Percentiles rank a stretch among this genome's conserved stretches.
Conservation (phyloP, 2,113 vertebrate genomes). For the Myocastor coypus region DNA sequence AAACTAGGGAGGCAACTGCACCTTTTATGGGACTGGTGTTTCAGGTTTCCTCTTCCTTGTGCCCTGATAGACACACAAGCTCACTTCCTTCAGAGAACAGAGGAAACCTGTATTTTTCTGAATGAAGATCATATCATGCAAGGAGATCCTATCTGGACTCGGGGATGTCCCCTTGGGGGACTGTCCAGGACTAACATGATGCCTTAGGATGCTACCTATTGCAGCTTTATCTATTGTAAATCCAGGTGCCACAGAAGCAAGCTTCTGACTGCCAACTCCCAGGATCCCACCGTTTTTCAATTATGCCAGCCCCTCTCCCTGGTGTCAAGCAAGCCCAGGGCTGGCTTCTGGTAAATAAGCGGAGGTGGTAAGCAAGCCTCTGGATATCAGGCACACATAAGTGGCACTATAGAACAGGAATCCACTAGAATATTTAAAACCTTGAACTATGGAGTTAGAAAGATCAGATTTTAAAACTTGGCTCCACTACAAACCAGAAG, state of each 20-base stretch:
- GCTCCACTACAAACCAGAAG: background rate
- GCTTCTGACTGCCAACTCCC: background rate
- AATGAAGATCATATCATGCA: conserved; percentile 40
- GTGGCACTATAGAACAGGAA: background rate
- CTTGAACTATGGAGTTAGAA: background rate
- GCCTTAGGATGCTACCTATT: background rate
- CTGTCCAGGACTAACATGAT: background rate
- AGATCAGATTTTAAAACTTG: background rate
- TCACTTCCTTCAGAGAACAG: background rate
- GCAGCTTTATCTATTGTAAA: background rate
- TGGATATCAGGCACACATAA: no score
- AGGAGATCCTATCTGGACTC: conserved; percentile 29
- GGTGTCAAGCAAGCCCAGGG: background rate
- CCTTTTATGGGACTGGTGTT: background rate
- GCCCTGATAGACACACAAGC: background rate
- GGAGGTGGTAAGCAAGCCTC: background rate
- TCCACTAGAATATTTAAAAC: background rate
- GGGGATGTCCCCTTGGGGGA: conserved; percentile 17
- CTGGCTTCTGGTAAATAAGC: background rate
- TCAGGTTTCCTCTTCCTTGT: conserved; percentile 9
- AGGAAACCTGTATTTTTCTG: background rate
- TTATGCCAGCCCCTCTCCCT: background rate
- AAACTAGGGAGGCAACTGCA: background rate
- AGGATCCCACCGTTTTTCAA: background rate
- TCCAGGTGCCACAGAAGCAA: background rate